These are phyloP conservation scores for Arctia plantaginis DNA, from an alignment of 2,888 invertebrate species.

Conservation along the genomic window DNA sequence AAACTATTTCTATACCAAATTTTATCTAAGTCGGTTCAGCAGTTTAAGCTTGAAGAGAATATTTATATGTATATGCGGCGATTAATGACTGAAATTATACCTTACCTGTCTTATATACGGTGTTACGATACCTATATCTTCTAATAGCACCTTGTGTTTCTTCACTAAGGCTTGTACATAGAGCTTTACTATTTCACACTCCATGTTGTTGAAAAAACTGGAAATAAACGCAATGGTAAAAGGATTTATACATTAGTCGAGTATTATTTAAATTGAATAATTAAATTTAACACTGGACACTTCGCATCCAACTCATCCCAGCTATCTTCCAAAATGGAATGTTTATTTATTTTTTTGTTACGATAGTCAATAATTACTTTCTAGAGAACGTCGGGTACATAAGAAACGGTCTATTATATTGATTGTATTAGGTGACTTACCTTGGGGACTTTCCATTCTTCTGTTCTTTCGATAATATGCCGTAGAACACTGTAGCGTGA, in stretches of 20 bases:
- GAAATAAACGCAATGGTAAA: constrained; percentile 18
- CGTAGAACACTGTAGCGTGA: constrained; percentile 64
- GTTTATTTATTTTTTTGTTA: neutral
- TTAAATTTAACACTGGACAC: too few species aligned
- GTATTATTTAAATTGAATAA: neutral
- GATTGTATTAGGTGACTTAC: constrained; percentile 37
- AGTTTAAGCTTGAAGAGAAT: too few species aligned
- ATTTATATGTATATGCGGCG: too few species aligned
- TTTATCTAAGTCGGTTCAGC: too few species aligned
- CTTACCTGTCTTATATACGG: constrained; percentile 96
- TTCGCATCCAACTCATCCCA: too few species aligned
- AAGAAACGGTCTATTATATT: neutral
- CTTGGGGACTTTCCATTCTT: constrained; percentile 61
- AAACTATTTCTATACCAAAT: too few species aligned
- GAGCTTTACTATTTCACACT: constrained; percentile 87
- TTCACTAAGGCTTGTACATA: constrained; percentile 87
- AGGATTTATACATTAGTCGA: neutral
- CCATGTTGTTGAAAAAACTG: constrained; percentile 91
- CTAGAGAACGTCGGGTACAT: neutral
- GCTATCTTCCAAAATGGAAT: neutral
- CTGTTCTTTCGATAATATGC: constrained; percentile 58
- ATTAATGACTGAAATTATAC: neutral
- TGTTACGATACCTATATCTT: constrained; percentile 95
- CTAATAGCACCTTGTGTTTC: constrained; percentile 82
- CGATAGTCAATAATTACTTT: neutral